Conservation (phyloP, 2,797 vertebrate genomes). For the Cuculus canorus region DNA sequence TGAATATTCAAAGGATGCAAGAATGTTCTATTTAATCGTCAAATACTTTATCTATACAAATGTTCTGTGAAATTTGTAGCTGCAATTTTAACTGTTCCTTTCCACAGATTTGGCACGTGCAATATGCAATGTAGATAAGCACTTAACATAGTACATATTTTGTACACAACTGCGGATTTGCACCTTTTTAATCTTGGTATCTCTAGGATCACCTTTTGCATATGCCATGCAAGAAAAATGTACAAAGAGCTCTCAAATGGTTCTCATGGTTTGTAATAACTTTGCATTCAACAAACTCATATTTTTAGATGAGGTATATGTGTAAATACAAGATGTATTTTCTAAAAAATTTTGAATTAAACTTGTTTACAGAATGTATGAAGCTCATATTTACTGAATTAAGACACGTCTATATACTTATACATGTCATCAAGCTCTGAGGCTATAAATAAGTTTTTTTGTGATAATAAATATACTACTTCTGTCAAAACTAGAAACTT, state of each 20-base stretch:
- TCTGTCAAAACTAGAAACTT: not conserved
- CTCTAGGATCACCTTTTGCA: conserved; percentile 37
- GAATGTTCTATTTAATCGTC: not conserved
- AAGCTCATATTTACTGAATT: conserved; percentile 48
- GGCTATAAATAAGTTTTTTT: conserved; percentile 8
- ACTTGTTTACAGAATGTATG: conserved; percentile 59
- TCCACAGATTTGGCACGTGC: not conserved
- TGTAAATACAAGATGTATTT: conserved; percentile 71
- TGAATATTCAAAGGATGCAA: not conserved
- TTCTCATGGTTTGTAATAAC: conserved; percentile 51
- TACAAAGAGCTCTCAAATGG: conserved; percentile 16
- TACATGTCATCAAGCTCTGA: not conserved
- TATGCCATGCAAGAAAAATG: conserved; percentile 49
- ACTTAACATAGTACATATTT: conserved; percentile 37
- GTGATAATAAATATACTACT: not conserved
- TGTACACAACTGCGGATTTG: conserved; percentile 56
- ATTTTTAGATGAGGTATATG: conserved; percentile 62
- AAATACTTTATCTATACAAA: not conserved
- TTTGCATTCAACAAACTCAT: conserved; percentile 52
- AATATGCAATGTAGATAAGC: conserved; percentile 46
- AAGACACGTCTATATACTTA: not conserved
- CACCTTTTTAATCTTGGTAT: conserved; percentile 49
- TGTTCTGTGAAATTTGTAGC: not conserved
- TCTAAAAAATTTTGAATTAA: conserved; percentile 64
- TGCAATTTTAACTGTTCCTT: conserved; percentile 19